These are phyloP conservation scores for Prostheceraeus crozeri DNA, from an alignment of 2,888 invertebrate species.

Conservation along the genomic window DNA sequence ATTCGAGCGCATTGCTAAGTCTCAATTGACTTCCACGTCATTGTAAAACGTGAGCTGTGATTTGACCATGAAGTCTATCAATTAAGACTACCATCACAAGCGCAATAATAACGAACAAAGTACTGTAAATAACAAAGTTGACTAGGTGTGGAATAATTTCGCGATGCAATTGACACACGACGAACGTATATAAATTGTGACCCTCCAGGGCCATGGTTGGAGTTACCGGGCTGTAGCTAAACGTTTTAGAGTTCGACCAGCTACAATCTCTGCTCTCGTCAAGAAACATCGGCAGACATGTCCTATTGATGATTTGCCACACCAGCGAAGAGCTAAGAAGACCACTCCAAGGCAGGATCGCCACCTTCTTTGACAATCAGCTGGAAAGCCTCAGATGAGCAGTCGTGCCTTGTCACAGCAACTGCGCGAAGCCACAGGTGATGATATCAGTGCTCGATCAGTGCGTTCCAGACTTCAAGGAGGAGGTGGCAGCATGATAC, in stretches of 20 bases:
- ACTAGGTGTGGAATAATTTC: too few relatives aligned
- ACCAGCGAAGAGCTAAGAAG: not conserved
- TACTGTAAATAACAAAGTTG: too few relatives aligned
- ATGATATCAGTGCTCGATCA: not conserved
- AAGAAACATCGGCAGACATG: not conserved
- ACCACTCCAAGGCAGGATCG: not conserved
- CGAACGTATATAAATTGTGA: conserved; percentile 2
- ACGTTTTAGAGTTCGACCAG: conserved; percentile 4
- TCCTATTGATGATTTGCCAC: not conserved
- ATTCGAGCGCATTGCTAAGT: too few relatives aligned
- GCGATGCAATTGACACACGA: conserved; percentile 11
- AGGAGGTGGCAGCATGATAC: not conserved
- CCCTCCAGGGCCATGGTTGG: not conserved
- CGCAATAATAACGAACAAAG: too few relatives aligned
- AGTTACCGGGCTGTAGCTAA: not conserved
- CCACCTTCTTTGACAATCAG: not conserved
- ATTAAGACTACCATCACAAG: too few relatives aligned
- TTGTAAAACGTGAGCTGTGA: too few relatives aligned
- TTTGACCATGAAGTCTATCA: too few relatives aligned
- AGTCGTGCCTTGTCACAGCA: not conserved
- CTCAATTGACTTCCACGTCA: too few relatives aligned
- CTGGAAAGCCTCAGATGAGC: not conserved
- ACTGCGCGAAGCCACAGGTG: not conserved
- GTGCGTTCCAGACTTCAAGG: not conserved
- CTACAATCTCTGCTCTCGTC: not conserved